phyloP scores from a whole-genome alignment of 2,797 vertebrate genomes.

The Xenopus petersii region DNA sequence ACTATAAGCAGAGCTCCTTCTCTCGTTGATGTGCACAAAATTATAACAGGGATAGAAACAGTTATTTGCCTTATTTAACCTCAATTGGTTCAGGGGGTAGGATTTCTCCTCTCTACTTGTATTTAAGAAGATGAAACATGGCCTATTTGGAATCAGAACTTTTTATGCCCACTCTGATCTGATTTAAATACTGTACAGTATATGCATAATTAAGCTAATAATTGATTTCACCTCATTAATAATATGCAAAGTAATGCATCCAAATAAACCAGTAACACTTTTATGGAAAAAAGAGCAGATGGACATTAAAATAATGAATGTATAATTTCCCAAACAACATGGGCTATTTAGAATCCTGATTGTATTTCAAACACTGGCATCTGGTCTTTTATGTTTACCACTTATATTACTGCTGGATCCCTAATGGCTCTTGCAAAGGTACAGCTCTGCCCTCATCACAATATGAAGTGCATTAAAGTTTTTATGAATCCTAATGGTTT shows the following conservation, averaged over 20 bases:
- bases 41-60: too few relatives aligned
- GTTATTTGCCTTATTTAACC: too few relatives aligned
- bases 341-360: slow-evolving; percentile 29
- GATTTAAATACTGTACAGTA: background rate
- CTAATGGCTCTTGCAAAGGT: background rate
- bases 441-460: too few relatives aligned
- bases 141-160: too few relatives aligned
- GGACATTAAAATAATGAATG: slow-evolving; percentile 23
- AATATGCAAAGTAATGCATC: slow-evolving; percentile 8
- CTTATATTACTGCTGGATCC: background rate
- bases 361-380: slow-evolving; percentile 26
- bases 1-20: too few relatives aligned
- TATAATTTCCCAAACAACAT: slow-evolving; percentile 34
- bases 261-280: slow-evolving; percentile 12
- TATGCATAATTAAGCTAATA: background rate
- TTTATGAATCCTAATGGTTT: too few relatives aligned
- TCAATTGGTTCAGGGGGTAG: too few relatives aligned
- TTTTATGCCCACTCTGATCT: too few relatives aligned
- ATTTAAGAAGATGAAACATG: too few relatives aligned
- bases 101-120: too few relatives aligned
- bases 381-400: slow-evolving; percentile 21
- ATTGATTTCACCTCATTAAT: background rate
- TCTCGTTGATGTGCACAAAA: too few relatives aligned
- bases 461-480: too few relatives aligned
- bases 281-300: slow-evolving; percentile 32